A percentile compares a stretch with the other conserved stretches of the same genome.
Evolutionary conservation across 2,113 vertebrate species (phyloP).

Genomic region (Setophaga coronata): DNA sequence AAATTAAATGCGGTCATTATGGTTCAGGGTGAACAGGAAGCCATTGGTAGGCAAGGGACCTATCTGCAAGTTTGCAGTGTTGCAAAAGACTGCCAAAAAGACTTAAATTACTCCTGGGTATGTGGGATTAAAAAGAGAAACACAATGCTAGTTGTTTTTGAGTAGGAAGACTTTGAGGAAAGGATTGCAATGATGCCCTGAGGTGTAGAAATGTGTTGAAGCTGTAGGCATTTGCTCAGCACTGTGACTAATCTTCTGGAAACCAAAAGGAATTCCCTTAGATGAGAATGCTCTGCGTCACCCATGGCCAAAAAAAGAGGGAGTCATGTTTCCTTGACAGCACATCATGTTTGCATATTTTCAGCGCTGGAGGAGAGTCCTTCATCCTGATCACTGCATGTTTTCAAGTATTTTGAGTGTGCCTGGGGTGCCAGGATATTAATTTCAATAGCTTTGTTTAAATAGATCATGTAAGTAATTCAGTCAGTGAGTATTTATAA

Average conservation of each 20-base stretch:
- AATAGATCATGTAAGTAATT: neutral
- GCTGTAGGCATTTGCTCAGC: neutral
- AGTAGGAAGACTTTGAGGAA: neutral
- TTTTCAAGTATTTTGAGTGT: neutral
- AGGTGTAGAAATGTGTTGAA: neutral
- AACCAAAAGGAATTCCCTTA: constrained; percentile 47
- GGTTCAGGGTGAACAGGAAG: neutral
- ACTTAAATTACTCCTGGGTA: neutral
- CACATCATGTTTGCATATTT: constrained; percentile 27
- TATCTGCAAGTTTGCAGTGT: neutral
- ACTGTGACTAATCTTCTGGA: constrained; percentile 35
- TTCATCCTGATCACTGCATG: neutral
- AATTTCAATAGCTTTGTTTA: neutral
- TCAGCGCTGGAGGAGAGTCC: neutral
- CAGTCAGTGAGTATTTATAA: neutral
- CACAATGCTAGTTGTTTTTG: neutral
- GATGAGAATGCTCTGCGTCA: neutral
- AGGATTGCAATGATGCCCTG: neutral
- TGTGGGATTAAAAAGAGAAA: neutral
- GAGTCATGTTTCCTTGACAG: constrained; percentile 22
- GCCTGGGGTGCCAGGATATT: neutral
- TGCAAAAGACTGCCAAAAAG: neutral
- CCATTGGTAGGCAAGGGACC: neutral
- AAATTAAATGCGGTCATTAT: fast-evolving
- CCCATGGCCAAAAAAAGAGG: neutral